phyloP scores from a whole-genome alignment of 2,888 invertebrate genomes.

The Sturmia bella region DNA sequence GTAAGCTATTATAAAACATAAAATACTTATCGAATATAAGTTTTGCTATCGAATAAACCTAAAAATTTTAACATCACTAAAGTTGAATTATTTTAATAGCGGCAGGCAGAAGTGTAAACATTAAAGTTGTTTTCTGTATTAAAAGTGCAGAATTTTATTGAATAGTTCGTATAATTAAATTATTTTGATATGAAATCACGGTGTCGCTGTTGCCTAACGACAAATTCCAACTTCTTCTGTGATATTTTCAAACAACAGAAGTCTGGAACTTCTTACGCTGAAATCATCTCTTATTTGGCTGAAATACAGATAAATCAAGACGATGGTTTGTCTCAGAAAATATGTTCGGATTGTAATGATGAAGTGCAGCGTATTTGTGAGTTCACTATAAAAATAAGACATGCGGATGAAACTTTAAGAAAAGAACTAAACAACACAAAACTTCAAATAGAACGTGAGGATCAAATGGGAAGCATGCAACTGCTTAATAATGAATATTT shows the following conservation, averaged over 20 bases:
- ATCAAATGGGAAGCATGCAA: conserved; percentile 42
- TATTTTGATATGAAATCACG: conserved; percentile 33
- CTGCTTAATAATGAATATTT: conserved; percentile 50
- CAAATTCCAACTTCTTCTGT: conserved; percentile 18
- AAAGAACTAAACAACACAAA: conserved; percentile 24
- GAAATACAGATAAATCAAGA: conserved; percentile 50
- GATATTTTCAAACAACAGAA: conserved; percentile 50
- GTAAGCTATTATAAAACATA: not conserved
- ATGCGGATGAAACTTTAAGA: conserved; percentile 41
- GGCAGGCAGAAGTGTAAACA: not conserved
- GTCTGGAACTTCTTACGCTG: conserved; percentile 39
- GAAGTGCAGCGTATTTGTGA: conserved; percentile 45
- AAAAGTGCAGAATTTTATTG: too few species aligned
- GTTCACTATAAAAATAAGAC: conserved; percentile 37
- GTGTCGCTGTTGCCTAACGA: conserved; percentile 57
- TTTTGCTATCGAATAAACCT: not conserved
- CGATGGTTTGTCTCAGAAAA: conserved; percentile 52
- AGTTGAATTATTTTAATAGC: conserved; percentile 1
- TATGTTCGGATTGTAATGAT: conserved; percentile 48
- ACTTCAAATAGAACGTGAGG: conserved; percentile 4
- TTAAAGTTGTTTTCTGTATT: not conserved
- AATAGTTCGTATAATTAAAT: too few species aligned
- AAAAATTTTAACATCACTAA: conserved; percentile 8
- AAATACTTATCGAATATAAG: not conserved
- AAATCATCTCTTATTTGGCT: conserved; percentile 48